These are phyloP conservation scores for Paradoxurus hermaphroditus DNA, from an alignment of 2,113 vertebrate genomes.

Conservation along the genomic window DNA sequence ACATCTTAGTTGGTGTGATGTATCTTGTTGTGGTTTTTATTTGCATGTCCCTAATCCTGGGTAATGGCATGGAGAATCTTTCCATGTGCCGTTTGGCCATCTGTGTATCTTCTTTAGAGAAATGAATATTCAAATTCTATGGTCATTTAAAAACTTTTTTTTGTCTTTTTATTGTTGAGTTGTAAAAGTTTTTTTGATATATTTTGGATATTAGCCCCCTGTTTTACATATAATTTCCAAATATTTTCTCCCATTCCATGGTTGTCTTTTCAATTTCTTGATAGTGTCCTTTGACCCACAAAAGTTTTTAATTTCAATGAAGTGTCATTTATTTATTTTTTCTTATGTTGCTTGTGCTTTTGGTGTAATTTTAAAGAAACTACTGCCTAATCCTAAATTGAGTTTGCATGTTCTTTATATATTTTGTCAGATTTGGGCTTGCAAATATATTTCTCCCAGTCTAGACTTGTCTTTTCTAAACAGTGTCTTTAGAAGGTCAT, in stretches of 20 bases:
- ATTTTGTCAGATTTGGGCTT: neutral
- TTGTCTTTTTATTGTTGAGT: neutral
- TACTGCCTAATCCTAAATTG: neutral
- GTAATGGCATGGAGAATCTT: neutral
- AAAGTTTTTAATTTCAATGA: neutral
- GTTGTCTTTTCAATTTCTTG: neutral
- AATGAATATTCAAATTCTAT: neutral
- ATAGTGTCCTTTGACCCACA: neutral
- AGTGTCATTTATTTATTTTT: neutral
- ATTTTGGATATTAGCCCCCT: neutral
- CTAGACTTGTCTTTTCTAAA: neutral
- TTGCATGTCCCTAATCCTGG: neutral
- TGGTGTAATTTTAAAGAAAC: neutral
- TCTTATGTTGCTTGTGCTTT: neutral
- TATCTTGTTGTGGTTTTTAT: neutral
- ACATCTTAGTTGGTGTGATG: neutral
- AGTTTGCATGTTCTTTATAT: neutral
- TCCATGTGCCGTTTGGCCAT: neutral
- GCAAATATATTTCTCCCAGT: neutral
- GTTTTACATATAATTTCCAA: neutral
- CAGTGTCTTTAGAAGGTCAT: neutral
- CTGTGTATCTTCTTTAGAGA: neutral
- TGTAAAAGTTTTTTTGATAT: neutral
- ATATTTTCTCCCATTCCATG: neutral
- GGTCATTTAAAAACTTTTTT: neutral